phyloP scores from a whole-genome alignment of 2,888 invertebrate genomes.

The Phania funesta region DNA sequence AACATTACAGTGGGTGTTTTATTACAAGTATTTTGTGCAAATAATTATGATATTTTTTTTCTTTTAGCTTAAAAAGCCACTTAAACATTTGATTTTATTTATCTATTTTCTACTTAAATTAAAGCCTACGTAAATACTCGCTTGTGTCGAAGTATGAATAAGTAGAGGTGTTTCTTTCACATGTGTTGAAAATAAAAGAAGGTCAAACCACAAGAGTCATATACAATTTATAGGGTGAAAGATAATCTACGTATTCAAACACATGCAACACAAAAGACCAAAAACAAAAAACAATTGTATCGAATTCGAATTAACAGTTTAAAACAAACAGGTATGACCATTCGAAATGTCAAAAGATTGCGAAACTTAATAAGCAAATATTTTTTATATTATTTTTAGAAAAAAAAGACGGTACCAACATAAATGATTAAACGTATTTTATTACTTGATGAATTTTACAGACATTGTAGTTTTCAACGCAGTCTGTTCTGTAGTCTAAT shows the following conservation, averaged over 20 bases:
- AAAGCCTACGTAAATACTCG: conserved; percentile 47
- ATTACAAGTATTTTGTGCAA: neutral
- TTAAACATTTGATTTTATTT: conserved; percentile 11
- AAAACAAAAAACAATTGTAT: conserved; percentile 43
- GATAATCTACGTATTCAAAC: neutral
- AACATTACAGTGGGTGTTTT: conserved; percentile 41
- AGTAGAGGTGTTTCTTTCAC: conserved; percentile 19
- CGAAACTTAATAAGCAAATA: neutral
- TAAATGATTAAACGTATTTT: too few species aligned
- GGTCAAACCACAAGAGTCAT: conserved; percentile 64
- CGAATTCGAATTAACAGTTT: neutral
- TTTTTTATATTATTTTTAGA: neutral
- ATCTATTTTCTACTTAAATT: conserved; percentile 16
- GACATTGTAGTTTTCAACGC: too few species aligned
- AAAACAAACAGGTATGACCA: conserved; percentile 19
- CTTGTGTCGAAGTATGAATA: neutral
- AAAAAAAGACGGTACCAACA: too few species aligned
- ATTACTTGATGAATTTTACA: too few species aligned
- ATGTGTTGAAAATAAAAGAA: conserved; percentile 59
- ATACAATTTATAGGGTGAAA: conserved; percentile 41
- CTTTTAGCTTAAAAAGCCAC: conserved; percentile 1
- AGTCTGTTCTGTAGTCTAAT: too few species aligned
- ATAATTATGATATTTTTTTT: conserved; percentile 7
- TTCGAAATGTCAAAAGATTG: neutral
- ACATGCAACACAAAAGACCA: conserved; percentile 20